Conservation (phyloP, 2,113 vertebrate genomes). For the Cheilinus undulatus region DNA sequence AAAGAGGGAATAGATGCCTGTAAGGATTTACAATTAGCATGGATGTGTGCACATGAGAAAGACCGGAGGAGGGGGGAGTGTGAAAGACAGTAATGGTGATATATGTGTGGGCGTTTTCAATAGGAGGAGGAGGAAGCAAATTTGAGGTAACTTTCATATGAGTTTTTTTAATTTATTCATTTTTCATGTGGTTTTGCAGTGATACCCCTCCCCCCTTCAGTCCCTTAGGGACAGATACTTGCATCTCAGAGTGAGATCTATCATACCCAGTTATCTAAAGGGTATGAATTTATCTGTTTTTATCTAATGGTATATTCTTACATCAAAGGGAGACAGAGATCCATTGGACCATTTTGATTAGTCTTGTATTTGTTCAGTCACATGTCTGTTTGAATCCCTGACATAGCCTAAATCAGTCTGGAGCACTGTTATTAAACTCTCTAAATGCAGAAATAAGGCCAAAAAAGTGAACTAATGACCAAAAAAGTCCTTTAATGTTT, state of each 20-base stretch:
- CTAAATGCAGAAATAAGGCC: background rate
- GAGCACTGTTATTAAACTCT: background rate
- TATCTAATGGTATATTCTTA: background rate
- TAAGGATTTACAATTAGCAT: slow-evolving; percentile 61
- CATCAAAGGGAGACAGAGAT: background rate
- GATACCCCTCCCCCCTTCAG: slow-evolving; percentile 28
- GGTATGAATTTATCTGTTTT: slow-evolving; percentile 13
- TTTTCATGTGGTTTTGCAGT: slow-evolving; percentile 38
- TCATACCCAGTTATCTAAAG: background rate
- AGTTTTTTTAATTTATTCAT: slow-evolving; percentile 48
- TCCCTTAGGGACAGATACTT: slow-evolving; percentile 14
- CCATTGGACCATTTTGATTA: background rate
- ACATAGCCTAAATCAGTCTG: background rate
- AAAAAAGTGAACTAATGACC: background rate
- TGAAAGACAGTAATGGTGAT: slow-evolving; percentile 44
- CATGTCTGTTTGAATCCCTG: background rate
- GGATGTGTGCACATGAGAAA: slow-evolving; percentile 39
- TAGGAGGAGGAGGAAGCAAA: slow-evolving; percentile 51
- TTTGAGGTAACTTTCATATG: slow-evolving; percentile 46
- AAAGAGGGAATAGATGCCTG: slow-evolving; percentile 43
- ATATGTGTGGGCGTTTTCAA: slow-evolving; percentile 62
- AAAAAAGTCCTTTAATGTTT: background rate
- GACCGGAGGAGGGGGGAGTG: slow-evolving; percentile 21
- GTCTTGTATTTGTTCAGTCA: background rate
- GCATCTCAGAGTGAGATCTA: slow-evolving; percentile 22